Evolutionary conservation across 2,113 vertebrate species (phyloP).

Genomic region (Neogale vison): DNA sequence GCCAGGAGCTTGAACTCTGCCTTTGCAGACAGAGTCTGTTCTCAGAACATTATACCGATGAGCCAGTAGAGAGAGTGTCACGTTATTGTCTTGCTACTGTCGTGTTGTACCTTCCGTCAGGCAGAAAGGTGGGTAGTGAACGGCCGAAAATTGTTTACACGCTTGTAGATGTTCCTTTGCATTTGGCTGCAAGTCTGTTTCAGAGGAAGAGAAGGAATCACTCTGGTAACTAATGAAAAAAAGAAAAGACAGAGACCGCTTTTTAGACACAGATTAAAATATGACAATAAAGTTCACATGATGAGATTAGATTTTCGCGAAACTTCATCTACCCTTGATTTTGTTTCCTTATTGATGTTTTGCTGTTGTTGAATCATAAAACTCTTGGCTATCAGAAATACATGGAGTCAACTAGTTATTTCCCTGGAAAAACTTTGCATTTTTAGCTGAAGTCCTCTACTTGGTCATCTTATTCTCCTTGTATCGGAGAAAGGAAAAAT

Average conservation of each 20-base stretch:
- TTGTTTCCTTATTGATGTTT: constrained; percentile 35
- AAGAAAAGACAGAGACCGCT: neutral
- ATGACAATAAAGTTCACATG: constrained; percentile 40
- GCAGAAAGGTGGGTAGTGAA: neutral
- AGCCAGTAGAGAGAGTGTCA: neutral
- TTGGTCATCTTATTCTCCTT: neutral
- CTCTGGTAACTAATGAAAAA: constrained; percentile 13
- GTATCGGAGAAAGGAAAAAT: neutral
- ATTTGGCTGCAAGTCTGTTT: constrained; percentile 26
- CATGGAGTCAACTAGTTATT: neutral
- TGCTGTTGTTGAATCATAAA: neutral
- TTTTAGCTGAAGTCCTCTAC: neutral
- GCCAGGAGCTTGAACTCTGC: neutral
- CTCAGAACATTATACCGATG: neutral
- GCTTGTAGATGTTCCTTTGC: neutral
- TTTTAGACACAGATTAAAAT: constrained; percentile 46
- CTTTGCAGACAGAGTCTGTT: constrained; percentile 2
- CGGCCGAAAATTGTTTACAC: neutral
- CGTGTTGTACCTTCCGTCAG: neutral
- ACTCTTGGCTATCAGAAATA: constrained; percentile 22
- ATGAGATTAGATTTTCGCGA: constrained; percentile 37
- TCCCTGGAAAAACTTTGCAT: neutral
- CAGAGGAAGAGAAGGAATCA: neutral
- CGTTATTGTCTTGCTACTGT: neutral
- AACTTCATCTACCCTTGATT: neutral